phyloP scores from a whole-genome alignment of 2,888 invertebrate species.

The Chrysomela aeneicollis region DNA sequence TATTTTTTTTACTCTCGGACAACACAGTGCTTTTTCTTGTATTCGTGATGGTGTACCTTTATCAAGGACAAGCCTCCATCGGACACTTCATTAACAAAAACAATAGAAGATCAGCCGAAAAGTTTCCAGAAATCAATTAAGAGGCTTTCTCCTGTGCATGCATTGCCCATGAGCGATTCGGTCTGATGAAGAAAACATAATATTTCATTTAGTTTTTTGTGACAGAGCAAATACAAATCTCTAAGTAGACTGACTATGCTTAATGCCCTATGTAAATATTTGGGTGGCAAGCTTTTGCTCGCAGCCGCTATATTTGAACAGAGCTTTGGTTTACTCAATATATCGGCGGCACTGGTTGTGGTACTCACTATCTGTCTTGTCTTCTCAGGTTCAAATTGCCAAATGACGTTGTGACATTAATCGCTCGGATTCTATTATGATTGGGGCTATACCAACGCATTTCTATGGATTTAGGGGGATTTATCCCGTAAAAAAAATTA shows the following conservation, averaged over 20 bases:
- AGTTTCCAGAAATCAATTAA: slow-evolving; percentile 33
- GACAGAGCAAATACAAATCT: slow-evolving; percentile 50
- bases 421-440: no score
- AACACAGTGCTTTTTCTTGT: not conserved
- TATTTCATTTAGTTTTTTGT: slow-evolving; percentile 55
- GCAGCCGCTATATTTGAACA: slow-evolving; percentile 55
- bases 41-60: not conserved
- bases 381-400: no score
- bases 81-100: slow-evolving; percentile 33
- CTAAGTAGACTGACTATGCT: slow-evolving; percentile 53
- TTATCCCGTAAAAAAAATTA: no score
- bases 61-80: slow-evolving; percentile 14
- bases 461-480: no score
- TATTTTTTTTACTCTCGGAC: no score
- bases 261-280: slow-evolving; percentile 59
- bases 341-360: slow-evolving; percentile 46
- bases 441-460: no score
- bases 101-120: slow-evolving; percentile 27
- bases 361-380: slow-evolving; percentile 23
- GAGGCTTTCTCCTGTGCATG: slow-evolving; percentile 22
- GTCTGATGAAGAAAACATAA: slow-evolving; percentile 45
- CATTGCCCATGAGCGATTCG: no score
- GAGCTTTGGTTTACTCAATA: slow-evolving; percentile 51
- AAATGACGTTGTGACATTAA: no score
- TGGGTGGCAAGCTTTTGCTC: slow-evolving; percentile 54